Base-by-base conservation (phyloP, 2,113 vertebrate species). In the Urocitellus parryii region DNA sequence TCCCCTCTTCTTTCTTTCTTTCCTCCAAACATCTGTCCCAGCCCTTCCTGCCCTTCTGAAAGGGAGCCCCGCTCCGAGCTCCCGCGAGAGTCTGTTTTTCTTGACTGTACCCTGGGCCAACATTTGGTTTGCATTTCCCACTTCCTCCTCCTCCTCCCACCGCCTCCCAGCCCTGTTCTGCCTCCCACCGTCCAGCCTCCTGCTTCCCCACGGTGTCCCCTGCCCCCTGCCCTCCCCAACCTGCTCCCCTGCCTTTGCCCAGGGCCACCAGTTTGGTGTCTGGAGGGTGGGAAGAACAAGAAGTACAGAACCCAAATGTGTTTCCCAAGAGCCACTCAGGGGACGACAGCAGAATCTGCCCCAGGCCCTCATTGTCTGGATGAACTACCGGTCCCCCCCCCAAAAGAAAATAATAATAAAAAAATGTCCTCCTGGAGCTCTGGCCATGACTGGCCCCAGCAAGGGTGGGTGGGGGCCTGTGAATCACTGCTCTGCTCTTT, bases 1-100 rank as follows among this genome's bases (percentile, higher is more conserved):
- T 96, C 98, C 97, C 97, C 93, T 95, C 98, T 96, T 97, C 98
- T 98, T 98, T 98, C 99, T 99, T 98, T 98, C 98, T 98, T 98
- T 91, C 96, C 90, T 97, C 96, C 93, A 97, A 97, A 96, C 95
- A 97, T 97, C 97, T 97, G 97, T 88, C 96, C 96, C 97, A 95
- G 95, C 96, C 96, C 97, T 96, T 98, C 95, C 97, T 96, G 97
- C 93, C 97, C 90, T 96, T 97, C 96, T 91, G 92, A 97, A 97
- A 97, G 58, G 82, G 80, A 96, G 91, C 91, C 94, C 72, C 48
- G 88, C 96, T 97, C 97, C 96, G 81, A 97, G 98, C 97, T 93
- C 97, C 92, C 90, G 81, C 93, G 45, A 96, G 97, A 98, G 97
- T 96, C 94, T 97, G 88, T 97, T 97, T 96, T 97, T 96, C 95